Base-by-base conservation (phyloP, 2,113 vertebrate genomes). In the Triplophysa rosa region DNA sequence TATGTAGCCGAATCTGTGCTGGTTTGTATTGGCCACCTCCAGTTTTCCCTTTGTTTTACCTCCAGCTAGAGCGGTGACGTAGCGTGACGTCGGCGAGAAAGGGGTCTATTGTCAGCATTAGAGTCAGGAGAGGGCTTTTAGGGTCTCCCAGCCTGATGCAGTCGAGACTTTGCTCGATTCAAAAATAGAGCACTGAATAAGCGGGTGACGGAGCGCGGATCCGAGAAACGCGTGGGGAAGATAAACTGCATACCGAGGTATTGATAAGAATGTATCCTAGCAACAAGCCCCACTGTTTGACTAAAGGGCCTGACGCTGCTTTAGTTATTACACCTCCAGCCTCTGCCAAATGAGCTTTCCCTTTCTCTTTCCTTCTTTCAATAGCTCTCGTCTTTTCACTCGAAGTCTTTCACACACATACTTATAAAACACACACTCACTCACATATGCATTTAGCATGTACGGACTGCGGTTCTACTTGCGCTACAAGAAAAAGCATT, bases 221-320 rank as follows among this genome's bases (percentile, higher is more conserved):
- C 61, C 24, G 47, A 79, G 67, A 77, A 79, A 77, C 59, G 56
- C 67, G 49, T 73, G 47, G 58, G 69, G 40, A 64, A 77, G 80
- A 82, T 64, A 80, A 77, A 79, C 47, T n/a, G 77, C 86, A 88
- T 87, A 77, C 86, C 83, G 78, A 21, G 26, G 80, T 85, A 85
- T 86, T 87, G 86, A 86, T 77, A 84, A 86, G 80, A 82, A 42
- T 23, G 85, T 87, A 47, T 83, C 87, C 84, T 86, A 84, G 86
- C 86, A 89, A 89, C 87, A 79, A 82, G 73, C 75, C 62, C 78
- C 49, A 76, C 79, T 86, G 84, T 86, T 85, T 88, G 79, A 88
- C 78, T 84, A 78, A 79, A 84, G 83, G 79, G 79, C 75, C 82
- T 80, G 81, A 61, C 73, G 67, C 78, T 40, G 42, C 80, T 82